These are phyloP conservation scores for Nothocercus nigrocapillus DNA, from an alignment of 2,113 vertebrate genomes.

Conservation along the genomic window DNA sequence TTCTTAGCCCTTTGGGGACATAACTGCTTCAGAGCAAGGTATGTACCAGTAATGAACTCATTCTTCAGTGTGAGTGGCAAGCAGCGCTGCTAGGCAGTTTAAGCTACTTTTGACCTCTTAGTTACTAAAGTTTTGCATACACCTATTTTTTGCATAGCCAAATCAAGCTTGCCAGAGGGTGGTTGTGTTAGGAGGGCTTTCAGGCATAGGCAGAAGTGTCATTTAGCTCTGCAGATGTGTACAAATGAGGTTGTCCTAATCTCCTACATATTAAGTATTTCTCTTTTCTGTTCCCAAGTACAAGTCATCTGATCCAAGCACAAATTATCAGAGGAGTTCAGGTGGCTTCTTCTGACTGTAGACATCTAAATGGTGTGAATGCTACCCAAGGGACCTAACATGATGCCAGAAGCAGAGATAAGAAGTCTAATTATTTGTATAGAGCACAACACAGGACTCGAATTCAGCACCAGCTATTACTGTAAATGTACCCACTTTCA, in stretches of 20 bases:
- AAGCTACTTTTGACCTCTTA: not conserved
- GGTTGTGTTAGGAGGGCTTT: not conserved
- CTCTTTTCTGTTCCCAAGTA: not conserved
- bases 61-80: not conserved
- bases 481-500: not conserved
- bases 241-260: not conserved
- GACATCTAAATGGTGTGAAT: not conserved
- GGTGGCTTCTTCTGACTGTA: not conserved
- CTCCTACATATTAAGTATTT: not conserved
- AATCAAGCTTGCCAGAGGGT: not conserved
- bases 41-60: not conserved
- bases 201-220: not conserved
- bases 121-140: not conserved
- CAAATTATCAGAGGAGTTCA: not conserved
- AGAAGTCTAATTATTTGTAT: not conserved
- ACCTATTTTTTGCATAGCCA: not conserved
- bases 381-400: not conserved
- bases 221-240: not conserved
- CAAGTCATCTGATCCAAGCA: not conserved
- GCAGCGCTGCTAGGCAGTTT: not conserved
- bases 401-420: not conserved
- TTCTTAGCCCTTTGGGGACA: not conserved
- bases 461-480: not conserved
- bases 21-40: not conserved
- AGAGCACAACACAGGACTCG: not conserved